Evolutionary conservation across 2,797 vertebrate species (phyloP).

Genomic region (Smutsia gigantea): DNA sequence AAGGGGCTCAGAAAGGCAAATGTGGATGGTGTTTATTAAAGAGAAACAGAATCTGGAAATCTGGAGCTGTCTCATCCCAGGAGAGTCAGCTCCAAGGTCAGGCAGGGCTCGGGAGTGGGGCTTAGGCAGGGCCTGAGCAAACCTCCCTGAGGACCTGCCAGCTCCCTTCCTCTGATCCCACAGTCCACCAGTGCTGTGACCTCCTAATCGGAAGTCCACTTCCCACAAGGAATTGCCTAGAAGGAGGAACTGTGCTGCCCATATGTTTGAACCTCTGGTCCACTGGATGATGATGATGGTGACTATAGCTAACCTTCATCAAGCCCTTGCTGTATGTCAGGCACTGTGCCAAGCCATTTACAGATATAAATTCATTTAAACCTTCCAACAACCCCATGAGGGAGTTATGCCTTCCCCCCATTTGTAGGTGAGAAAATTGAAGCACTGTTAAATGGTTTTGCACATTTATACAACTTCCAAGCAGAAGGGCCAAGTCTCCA

Average conservation of each 20-base stretch:
- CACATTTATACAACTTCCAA: background rate
- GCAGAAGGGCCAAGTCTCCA: background rate
- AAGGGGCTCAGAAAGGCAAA: background rate
- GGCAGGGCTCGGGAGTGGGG: background rate
- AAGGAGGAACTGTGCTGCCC: background rate
- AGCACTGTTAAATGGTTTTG: background rate
- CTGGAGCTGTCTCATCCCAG: background rate
- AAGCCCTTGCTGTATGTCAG: background rate
- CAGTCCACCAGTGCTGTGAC: background rate
- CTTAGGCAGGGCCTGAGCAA: background rate
- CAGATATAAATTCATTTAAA: background rate
- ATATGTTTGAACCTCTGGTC: background rate
- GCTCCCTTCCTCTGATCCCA: background rate
- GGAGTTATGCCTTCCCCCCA: background rate
- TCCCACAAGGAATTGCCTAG: slow-evolving; percentile 20
- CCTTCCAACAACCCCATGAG: background rate
- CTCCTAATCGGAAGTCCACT: background rate
- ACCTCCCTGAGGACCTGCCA: background rate
- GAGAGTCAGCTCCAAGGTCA: background rate
- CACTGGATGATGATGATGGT: background rate
- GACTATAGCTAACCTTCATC: background rate
- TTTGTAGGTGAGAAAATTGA: background rate
- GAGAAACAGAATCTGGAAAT: slow-evolving; percentile 8
- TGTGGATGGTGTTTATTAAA: slow-evolving; percentile 52
- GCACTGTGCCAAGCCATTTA: background rate